Percentiles rank a stretch among this genome's conserved stretches.
Conservation (phyloP, 2,888 invertebrate genomes). For the Stenodema calcarata region DNA sequence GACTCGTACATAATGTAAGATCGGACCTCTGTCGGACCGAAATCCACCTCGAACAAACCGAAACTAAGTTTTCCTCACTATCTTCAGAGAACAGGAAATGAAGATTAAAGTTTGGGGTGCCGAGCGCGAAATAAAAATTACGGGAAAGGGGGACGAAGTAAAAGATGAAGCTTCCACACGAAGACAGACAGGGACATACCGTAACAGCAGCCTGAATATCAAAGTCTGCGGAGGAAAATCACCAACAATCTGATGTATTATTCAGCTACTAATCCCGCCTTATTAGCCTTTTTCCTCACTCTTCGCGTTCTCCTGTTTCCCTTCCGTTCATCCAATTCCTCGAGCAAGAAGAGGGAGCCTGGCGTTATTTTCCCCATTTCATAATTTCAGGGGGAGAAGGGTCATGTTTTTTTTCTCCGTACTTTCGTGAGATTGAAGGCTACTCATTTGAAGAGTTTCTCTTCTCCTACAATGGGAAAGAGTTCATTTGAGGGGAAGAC, state of each 20-base stretch:
- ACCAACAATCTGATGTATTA: conserved; percentile 48
- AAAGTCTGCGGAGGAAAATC: conserved; percentile 1
- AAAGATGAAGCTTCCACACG: too few relatives aligned
- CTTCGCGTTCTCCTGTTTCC: not conserved
- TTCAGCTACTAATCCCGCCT: conserved; percentile 46
- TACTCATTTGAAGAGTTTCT: not conserved
- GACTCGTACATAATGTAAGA: too few relatives aligned
- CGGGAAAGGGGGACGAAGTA: too few relatives aligned
- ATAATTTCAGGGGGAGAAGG: not conserved
- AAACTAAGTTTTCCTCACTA: too few relatives aligned
- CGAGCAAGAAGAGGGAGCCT: not conserved
- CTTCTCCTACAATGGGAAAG: not conserved
- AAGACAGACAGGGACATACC: not conserved
- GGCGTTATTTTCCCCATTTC: not conserved
- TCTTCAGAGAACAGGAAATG: too few relatives aligned
- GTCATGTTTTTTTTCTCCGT: not conserved
- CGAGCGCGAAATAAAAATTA: too few relatives aligned
- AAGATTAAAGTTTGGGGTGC: too few relatives aligned
- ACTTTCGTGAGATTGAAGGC: not conserved
- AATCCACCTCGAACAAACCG: too few relatives aligned
- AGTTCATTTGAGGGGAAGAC: not conserved
- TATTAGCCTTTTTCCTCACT: conserved; percentile 22
- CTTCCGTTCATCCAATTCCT: not conserved
- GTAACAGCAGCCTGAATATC: not conserved
- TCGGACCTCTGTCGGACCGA: too few relatives aligned